Base-by-base conservation (phyloP, 2,888 invertebrate genomes). In the Helobdella robusta region DNA sequence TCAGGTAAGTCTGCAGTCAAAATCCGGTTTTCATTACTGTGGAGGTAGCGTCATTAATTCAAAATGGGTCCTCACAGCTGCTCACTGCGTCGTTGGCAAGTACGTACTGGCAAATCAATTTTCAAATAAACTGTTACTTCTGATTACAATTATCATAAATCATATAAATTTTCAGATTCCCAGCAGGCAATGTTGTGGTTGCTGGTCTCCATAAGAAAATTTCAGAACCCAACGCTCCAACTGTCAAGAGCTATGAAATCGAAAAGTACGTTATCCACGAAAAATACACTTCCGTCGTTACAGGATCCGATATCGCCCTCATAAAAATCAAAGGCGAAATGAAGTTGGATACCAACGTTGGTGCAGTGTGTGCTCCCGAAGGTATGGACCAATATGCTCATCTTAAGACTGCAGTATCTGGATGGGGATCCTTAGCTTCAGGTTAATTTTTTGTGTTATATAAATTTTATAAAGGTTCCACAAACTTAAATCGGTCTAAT, bases 21-120 rank as follows among this genome's bases (percentile, higher is more conserved):
- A 48, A 25, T 8, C 48, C 3, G 48, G 48, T 32, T 2, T 35
- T 34, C 67, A 67, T n/a, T 67, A 64, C 64, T 69, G 69, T 46
- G 69, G 68, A 18, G 69, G 62, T 11, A 59, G 25, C 58, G 54
- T 69, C 48, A 65, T 69, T 60, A 61, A 68, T 52, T 40, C 46
- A 8, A 32, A 36, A 56, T 69, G 69, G 69, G 50, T 69, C 44
- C 44, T 69, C 44, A 68, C 54, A 6, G 69, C 69, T 23, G 67
- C 69, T 46, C 69, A 69, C 52, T 68, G 68, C 62, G 52, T 59
- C n/a, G 18, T 18, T 6, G 68, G 67, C 28, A 56, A 36, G 68
- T 68, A 63, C 30, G 66, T 36, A 2, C 3, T 23, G 6, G 48
- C 8, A 23, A 18, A 48, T 18, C 1, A 5, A 20, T n/a, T n/a